phyloP scores from a whole-genome alignment of 2,797 vertebrate genomes.

The Zenarchopterus dispar region DNA sequence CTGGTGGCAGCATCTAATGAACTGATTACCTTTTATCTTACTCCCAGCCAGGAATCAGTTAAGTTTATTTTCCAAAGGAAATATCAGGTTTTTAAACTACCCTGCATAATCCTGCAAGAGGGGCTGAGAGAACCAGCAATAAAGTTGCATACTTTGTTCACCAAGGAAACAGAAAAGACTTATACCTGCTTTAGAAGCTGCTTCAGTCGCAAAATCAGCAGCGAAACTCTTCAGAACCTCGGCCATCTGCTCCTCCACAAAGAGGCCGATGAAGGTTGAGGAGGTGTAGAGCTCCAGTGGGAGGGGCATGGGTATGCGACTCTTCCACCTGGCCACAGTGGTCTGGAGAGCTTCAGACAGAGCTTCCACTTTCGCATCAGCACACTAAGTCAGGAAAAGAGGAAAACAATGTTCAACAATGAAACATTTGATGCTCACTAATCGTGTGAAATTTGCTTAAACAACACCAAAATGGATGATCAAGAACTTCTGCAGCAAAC shows the following conservation, averaged over 20 bases:
- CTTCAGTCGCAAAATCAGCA: conserved; percentile 91
- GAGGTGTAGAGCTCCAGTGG: conserved; percentile 95
- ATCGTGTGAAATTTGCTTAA: too few relatives aligned
- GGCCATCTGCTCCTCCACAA: conserved; percentile 94
- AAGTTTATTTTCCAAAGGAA: too few relatives aligned
- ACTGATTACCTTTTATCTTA: too few relatives aligned
- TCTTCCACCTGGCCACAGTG: conserved; percentile 90
- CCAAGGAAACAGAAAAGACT: too few relatives aligned
- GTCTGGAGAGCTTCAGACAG: conserved; percentile 91
- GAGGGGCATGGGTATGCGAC: conserved; percentile 89
- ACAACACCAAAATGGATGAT: too few relatives aligned
- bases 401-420: conserved; percentile 1
- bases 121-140: too few relatives aligned
- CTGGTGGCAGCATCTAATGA: too few relatives aligned
- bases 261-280: conserved; percentile 97
- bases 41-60: too few relatives aligned
- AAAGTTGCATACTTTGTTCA: too few relatives aligned
- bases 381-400: conserved; percentile 82
- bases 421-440: neutral
- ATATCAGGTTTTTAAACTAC: too few relatives aligned
- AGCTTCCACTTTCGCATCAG: conserved; percentile 92
- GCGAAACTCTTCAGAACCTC: conserved; percentile 96
- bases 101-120: too few relatives aligned
- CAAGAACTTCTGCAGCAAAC: too few relatives aligned
- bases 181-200: conserved; percentile 92